Percentiles rank a stretch among this genome's conserved stretches.
These are phyloP conservation scores for Strongylocentrotus purpuratus DNA, from an alignment of 35 echinoderm and acorn worm genomes.

Conservation along the genomic window DNA sequence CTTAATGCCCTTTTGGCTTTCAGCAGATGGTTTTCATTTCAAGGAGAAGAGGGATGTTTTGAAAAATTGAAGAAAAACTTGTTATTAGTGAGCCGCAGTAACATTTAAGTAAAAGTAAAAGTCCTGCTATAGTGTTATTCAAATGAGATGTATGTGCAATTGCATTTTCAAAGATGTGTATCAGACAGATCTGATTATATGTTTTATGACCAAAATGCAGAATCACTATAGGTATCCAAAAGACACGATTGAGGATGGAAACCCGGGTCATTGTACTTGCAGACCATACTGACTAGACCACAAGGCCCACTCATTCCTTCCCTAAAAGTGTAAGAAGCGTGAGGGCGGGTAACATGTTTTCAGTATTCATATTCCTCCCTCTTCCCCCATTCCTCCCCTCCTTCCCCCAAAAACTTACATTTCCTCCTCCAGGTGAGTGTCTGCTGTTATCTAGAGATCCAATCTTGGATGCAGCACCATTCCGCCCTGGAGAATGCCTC, in stretches of 20 bases:
- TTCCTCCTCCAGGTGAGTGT: conserved; percentile 82
- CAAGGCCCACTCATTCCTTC: no score
- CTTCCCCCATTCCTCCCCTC: neutral
- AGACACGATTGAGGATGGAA: no score
- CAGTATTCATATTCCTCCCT: neutral
- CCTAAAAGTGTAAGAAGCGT: no score
- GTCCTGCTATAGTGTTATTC: no score
- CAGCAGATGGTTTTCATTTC: neutral
- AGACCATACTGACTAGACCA: no score
- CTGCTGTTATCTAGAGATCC: conserved; percentile 82
- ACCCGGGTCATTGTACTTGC: no score
- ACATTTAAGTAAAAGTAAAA: neutral
- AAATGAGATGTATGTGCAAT: no score
- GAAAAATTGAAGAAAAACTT: neutral
- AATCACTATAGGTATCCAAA: no score
- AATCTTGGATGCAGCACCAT: conserved; percentile 68
- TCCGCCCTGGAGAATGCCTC: conserved; percentile 15
- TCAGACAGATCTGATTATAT: no score
- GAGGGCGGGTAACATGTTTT: neutral
- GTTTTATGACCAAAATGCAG: no score
- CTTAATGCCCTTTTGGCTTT: no score
- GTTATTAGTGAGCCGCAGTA: neutral
- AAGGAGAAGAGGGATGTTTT: neutral
- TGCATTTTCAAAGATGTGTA: no score
- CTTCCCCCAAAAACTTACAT: conserved; percentile 44